Evolutionary conservation across 2,888 invertebrate species (phyloP).

Genomic region (Epinotia nisella): DNA sequence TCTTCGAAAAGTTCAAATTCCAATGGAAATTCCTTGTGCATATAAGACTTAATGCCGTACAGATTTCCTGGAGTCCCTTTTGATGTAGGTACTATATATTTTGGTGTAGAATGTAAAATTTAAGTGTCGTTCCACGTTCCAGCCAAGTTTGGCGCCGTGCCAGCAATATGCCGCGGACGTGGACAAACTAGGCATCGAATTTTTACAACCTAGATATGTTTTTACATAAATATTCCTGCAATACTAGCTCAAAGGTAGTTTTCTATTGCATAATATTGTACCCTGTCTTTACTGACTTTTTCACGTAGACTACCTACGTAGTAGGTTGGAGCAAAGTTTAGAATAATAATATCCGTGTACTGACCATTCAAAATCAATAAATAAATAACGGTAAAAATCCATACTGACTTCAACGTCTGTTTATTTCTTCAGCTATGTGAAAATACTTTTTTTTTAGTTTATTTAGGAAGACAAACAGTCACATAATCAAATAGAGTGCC

Average conservation of each 20-base stretch:
- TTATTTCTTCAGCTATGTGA: background rate
- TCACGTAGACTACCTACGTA: too few species aligned
- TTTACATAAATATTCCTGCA: constrained; percentile 50
- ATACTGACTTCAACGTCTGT: too few species aligned
- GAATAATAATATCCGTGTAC: too few species aligned
- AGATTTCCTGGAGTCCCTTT: background rate
- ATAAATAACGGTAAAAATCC: too few species aligned
- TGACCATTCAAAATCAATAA: too few species aligned
- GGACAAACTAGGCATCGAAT: constrained; percentile 71
- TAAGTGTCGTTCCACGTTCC: constrained; percentile 68
- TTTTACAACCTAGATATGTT: constrained; percentile 73
- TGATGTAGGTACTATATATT: constrained; percentile 27
- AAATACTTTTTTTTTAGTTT: too few species aligned
- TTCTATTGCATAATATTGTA: background rate
- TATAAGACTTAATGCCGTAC: constrained; percentile 1
- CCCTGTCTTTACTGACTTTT: background rate
- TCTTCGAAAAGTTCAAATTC: background rate
- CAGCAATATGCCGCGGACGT: constrained; percentile 71
- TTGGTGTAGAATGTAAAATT: constrained; percentile 66
- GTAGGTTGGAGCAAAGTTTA: too few species aligned
- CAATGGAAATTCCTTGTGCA: background rate
- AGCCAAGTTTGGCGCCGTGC: constrained; percentile 66
- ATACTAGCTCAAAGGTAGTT: background rate
- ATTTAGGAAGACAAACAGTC: too few species aligned
- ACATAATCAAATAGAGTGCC: too few species aligned